Percentiles rank a stretch among this genome's conserved stretches.
Conservation (phyloP, 92 coral and sea anemone genomes). For the Bergia sp. region DNA sequence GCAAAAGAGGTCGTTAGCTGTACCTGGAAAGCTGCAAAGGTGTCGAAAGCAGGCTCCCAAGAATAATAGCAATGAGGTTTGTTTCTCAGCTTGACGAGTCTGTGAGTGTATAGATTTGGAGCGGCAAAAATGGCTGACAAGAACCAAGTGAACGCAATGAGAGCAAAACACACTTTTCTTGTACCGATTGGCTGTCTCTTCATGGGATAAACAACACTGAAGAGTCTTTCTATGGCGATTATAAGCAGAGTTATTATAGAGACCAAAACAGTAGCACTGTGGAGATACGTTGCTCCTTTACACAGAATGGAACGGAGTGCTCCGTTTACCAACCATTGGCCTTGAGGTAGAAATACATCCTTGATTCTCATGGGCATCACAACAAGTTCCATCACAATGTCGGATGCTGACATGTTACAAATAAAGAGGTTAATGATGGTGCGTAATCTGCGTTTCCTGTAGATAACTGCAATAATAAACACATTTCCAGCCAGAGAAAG, state of each 20-base stretch:
- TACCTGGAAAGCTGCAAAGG: background rate
- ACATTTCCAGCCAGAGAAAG: constrained; percentile 45
- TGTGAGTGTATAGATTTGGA: constrained; percentile 33
- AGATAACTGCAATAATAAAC: constrained; percentile 41
- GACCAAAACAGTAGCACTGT: constrained; percentile 30
- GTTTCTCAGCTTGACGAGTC: too few relatives aligned
- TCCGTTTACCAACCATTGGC: constrained; percentile 50
- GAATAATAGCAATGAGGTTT: constrained; percentile 20
- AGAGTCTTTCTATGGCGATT: constrained; percentile 60
- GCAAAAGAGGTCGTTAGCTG: constrained; percentile 14
- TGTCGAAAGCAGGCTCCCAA: constrained; percentile 45
- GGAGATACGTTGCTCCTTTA: constrained; percentile 22
- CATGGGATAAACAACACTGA: too few relatives aligned
- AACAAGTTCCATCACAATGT: constrained; percentile 31
- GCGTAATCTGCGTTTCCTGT: constrained; percentile 48
- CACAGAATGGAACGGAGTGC: constrained; percentile 41
- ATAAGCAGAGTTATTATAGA: constrained; percentile 53
- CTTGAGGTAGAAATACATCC: constrained; percentile 34
- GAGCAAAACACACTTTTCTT: constrained; percentile 29
- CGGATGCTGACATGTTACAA: constrained; percentile 61
- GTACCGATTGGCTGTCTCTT: constrained; percentile 45
- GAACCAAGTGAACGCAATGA: constrained; percentile 49
- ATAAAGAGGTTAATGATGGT: constrained; percentile 56
- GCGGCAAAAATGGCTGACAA: constrained; percentile 21
- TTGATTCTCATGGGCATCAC: constrained; percentile 38